A percentile compares a stretch with the other conserved stretches of the same genome.
phyloP scores from a whole-genome alignment of 64 coral and sea anemone species.

The Platygyra sinensis region DNA sequence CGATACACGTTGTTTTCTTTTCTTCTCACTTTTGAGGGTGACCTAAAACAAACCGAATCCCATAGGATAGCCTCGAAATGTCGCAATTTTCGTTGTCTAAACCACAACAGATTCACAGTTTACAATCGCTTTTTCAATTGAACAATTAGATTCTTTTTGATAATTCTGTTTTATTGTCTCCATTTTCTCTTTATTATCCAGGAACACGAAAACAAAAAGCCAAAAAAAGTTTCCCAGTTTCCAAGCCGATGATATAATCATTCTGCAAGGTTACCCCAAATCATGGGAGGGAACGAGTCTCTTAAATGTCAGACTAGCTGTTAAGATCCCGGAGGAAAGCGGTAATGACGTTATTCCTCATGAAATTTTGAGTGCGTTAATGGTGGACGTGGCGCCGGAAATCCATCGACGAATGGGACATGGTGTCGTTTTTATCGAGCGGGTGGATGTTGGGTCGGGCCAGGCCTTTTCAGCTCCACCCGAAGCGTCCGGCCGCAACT shows the following conservation, averaged over 20 bases:
- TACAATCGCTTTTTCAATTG: too few species aligned
- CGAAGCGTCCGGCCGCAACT: background rate
- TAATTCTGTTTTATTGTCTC: too few species aligned
- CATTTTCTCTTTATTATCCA: background rate
- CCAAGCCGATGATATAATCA: constrained; percentile 18
- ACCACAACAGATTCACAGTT: too few species aligned
- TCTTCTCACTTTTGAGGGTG: too few species aligned
- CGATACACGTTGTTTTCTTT: too few species aligned
- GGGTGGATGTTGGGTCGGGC: background rate
- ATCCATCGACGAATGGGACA: constrained; percentile 2
- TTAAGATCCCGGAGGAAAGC: background rate
- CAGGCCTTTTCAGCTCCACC: background rate
- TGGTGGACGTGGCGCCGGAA: background rate
- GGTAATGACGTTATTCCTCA: background rate
- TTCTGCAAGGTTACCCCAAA: constrained; percentile 32
- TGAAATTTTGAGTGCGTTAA: background rate
- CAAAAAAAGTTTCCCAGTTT: constrained; percentile 6
- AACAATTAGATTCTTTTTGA: too few species aligned
- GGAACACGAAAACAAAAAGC: background rate
- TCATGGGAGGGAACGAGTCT: background rate
- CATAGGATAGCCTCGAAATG: too few species aligned
- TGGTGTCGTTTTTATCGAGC: background rate
- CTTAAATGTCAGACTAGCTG: constrained; percentile 15
- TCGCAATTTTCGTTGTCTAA: too few species aligned
- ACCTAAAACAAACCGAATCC: too few species aligned